phyloP scores from a whole-genome alignment of 2,113 vertebrate species.

The Cyanocitta stelleri region DNA sequence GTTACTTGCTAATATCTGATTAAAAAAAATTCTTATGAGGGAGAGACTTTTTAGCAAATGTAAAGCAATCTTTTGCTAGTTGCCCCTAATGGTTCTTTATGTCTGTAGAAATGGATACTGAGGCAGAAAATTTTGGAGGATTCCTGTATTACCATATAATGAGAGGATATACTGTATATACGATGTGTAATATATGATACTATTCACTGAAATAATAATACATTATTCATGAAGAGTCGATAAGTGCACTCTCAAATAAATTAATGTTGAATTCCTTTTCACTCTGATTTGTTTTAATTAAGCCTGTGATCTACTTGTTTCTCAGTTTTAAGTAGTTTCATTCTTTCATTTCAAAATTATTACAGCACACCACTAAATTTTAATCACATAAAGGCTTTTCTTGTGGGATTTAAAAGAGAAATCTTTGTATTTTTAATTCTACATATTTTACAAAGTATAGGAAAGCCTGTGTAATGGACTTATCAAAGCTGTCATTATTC shows the following conservation, averaged over 20 bases:
- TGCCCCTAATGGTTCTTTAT: background rate
- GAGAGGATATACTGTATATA: background rate
- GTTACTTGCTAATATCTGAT: background rate
- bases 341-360: conserved; percentile 23
- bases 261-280: background rate
- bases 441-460: background rate
- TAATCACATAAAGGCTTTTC: background rate
- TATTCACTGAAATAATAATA: background rate
- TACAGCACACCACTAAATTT: background rate
- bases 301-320: background rate
- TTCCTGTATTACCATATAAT: background rate
- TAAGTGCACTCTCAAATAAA: conserved; percentile 11
- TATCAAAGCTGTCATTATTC: conserved; percentile 47
- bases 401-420: background rate
- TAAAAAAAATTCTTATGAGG: background rate
- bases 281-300: conserved; percentile 40
- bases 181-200: background rate
- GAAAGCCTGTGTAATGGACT: background rate
- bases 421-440: conserved; percentile 26
- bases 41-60: background rate
- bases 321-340: background rate
- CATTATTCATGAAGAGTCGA: background rate
- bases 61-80: background rate
- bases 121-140: background rate
- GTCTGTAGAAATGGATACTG: background rate